Evolutionary conservation across 2,888 invertebrate species (phyloP).

Genomic region (Chaitophorus viminalis): DNA sequence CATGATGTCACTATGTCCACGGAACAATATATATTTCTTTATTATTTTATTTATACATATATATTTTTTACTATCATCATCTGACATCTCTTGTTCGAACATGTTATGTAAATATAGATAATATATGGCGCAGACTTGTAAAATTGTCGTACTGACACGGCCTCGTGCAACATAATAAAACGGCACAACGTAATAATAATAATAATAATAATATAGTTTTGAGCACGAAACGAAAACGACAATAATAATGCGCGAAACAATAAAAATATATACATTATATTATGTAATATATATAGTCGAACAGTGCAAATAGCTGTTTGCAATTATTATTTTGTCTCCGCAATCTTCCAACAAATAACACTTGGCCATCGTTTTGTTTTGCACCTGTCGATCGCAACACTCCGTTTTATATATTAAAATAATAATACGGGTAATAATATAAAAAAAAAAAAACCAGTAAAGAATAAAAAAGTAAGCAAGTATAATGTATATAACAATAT

Average conservation of each 20-base stretch:
- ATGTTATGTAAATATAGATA: slow-evolving; percentile 61
- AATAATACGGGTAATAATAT: slow-evolving; percentile 3
- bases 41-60: slow-evolving; percentile 28
- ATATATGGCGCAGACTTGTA: slow-evolving; percentile 59
- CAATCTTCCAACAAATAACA: no score
- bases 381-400: slow-evolving; percentile 23
- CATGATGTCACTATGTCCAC: slow-evolving; percentile 25
- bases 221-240: slow-evolving; percentile 31
- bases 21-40: slow-evolving; percentile 51
- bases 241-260: not conserved
- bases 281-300: not conserved
- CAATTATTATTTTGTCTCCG: not conserved
- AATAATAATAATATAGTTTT: slow-evolving; percentile 48
- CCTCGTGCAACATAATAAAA: slow-evolving; percentile 55
- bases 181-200: slow-evolving; percentile 39
- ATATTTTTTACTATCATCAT: slow-evolving; percentile 53
- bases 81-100: slow-evolving; percentile 60
- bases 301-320: not conserved
- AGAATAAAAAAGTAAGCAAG: no score
- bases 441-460: no score
- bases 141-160: slow-evolving; percentile 60
- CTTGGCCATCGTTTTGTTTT: not conserved
- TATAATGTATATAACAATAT: no score
- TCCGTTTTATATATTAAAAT: not conserved
- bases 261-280: no score